phyloP scores from a whole-genome alignment of 2,888 invertebrate species.

The Hofmannophila pseudospretella region DNA sequence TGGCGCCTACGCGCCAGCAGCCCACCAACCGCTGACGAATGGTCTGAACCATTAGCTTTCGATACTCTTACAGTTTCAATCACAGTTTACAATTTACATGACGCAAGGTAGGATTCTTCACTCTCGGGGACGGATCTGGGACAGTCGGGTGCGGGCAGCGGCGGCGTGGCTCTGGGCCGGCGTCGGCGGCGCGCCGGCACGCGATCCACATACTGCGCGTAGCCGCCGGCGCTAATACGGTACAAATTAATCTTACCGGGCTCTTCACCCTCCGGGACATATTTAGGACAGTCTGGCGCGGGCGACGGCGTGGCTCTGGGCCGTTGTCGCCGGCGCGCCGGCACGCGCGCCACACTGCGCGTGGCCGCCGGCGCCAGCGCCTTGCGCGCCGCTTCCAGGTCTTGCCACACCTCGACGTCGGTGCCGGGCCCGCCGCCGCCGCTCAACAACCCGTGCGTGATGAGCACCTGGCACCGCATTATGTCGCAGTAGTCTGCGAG shows the following conservation, averaged over 20 bases:
- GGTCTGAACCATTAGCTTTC: too few relatives aligned
- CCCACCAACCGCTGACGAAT: too few relatives aligned
- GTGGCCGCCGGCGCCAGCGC: slow-evolving; percentile 78
- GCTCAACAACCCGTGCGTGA: slow-evolving; percentile 84
- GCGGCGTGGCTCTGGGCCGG: slow-evolving; percentile 19
- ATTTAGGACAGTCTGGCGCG: slow-evolving; percentile 54
- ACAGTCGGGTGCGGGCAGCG: slow-evolving; percentile 48
- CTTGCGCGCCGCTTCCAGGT: slow-evolving; percentile 82
- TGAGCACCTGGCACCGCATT: slow-evolving; percentile 94
- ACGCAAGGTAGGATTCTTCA: slow-evolving; percentile 33
- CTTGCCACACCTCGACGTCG: slow-evolving; percentile 90
- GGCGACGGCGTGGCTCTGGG: slow-evolving; percentile 22
- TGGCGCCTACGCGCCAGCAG: too few relatives aligned
- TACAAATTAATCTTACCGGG: slow-evolving; percentile 23
- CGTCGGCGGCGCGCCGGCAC: slow-evolving; percentile 47
- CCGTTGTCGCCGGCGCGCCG: slow-evolving; percentile 36
- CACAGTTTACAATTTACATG: too few relatives aligned
- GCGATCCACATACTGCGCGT: slow-evolving; percentile 69
- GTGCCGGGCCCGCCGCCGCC: slow-evolving; percentile 83
- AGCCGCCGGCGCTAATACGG: slow-evolving; percentile 79
- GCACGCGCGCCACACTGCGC: slow-evolving; percentile 68
- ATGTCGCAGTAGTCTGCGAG: slow-evolving; percentile 97
- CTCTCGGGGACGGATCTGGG: slow-evolving; percentile 46
- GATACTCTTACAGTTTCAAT: too few relatives aligned
- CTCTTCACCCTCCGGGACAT: slow-evolving; percentile 37